Evolutionary conservation across 2,888 invertebrate species (phyloP), one percentile per base, ranked within the genome.

Genomic region (Drosophila histrio): DNA sequence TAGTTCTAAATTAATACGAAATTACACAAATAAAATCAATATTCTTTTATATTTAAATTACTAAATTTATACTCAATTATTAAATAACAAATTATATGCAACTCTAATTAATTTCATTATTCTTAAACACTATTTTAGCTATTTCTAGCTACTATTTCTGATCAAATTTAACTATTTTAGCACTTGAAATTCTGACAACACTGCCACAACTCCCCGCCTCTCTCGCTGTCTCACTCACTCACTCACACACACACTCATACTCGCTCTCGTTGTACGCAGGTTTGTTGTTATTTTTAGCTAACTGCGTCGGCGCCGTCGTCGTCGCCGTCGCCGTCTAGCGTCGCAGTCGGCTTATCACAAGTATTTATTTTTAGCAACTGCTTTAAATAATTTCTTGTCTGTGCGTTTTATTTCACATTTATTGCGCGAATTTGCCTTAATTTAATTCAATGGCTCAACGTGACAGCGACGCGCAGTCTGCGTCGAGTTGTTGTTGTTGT

Each of bases 401-500:
- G 52, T 59, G 43, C 39, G 41, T 47, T 59, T 24, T 62, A 43
- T 58, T 60, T 63, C 60, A 65, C 47, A 68, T 66, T 80, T 68
- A 74, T 72, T 76, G 79, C 56, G 64, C 68, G 62, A 85, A 82
- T 79, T 80, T 72, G 77, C 64, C 59, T 74, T 82, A 69, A 82
- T 82, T 79, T 71, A 76, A 72, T 79, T 74, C 67, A 72, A 64
- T 65, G 62, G 57, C 58, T 72, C 54, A 57, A 64, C 34, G 46
- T 59, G 57, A 32, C 49, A 61, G 63, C 47, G 61, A 32, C 59
- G 49, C 58, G 39, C 60, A 62, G 60, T 70, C 65, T 67, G 72
- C 66, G 13, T 11, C 9, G 36, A 34, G 41, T 46, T 61, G 24
- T 43, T 62, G 28, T 54, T 71, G 60, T 39, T 68, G 49, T 49